Conservation (phyloP, 2,797 vertebrate species). For the Neostethus bicornis region DNA sequence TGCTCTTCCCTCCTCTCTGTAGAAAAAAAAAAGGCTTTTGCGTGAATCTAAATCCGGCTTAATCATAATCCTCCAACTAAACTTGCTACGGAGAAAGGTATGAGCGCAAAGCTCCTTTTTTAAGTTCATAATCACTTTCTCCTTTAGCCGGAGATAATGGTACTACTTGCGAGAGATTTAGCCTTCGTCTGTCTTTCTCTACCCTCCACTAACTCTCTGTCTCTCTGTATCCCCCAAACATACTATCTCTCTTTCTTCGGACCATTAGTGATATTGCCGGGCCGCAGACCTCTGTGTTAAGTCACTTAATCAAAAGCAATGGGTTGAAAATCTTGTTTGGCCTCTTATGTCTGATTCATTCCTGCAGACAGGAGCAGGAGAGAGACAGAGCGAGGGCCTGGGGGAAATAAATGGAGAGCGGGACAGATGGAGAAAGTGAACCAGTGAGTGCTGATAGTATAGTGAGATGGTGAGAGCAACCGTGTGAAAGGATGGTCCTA, state of each 20-base stretch:
- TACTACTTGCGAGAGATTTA: conserved; percentile 81
- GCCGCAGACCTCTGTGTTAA: conserved; percentile 93
- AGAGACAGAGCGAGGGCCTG: conserved; percentile 65
- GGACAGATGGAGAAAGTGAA: conserved; percentile 67
- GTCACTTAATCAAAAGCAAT: conserved; percentile 99
- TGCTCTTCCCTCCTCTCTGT: conserved; percentile 31
- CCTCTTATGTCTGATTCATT: conserved; percentile 97
- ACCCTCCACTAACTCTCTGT: conserved; percentile 28
- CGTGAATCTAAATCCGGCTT: conserved; percentile 72
- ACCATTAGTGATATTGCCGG: conserved; percentile 98
- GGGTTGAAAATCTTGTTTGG: conserved; percentile 99
- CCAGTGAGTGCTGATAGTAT: conserved; percentile 57
- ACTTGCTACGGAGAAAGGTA: conserved; percentile 74
- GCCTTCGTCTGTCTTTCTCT: conserved; percentile 51
- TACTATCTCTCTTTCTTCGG: conserved; percentile 88
- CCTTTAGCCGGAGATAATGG: conserved; percentile 89
- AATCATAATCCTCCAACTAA: conserved; percentile 76
- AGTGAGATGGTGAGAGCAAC: conserved; percentile 53
- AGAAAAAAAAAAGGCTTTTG: conserved; percentile 65
- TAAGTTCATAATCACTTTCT: conserved; percentile 84
- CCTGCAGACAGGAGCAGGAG: conserved; percentile 91
- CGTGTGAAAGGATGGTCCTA: conserved; percentile 78
- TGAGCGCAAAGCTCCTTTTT: conserved; percentile 73
- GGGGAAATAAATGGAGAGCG: conserved; percentile 67
- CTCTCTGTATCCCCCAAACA: conserved; percentile 74